phyloP scores from a whole-genome alignment of 2,113 vertebrate genomes.

The Spea bombifrons region DNA sequence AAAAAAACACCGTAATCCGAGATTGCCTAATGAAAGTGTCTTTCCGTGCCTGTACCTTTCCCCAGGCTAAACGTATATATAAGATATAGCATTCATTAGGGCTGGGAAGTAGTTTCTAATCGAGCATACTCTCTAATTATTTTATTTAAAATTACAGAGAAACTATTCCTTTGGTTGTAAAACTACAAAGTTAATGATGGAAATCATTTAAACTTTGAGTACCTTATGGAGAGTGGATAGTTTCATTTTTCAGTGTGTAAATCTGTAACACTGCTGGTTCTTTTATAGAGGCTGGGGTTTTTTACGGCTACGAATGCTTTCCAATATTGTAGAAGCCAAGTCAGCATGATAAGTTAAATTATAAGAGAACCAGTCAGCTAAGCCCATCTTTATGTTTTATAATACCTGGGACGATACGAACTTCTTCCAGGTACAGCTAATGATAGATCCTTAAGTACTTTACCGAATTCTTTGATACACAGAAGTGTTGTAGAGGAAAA shows the following conservation, averaged over 20 bases:
- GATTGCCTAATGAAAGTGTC: slow-evolving; percentile 27
- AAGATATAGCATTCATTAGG: slow-evolving; percentile 18
- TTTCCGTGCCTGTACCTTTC: slow-evolving; percentile 17
- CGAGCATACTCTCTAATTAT: slow-evolving; percentile 44
- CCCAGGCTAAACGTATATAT: slow-evolving; percentile 22
- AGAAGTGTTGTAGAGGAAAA: not conserved
- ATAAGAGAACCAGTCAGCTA: not conserved
- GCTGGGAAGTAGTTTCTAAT: slow-evolving; percentile 34
- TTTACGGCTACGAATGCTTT: not conserved
- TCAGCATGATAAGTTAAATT: not conserved
- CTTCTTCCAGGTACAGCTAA: not conserved
- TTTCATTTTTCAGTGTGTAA: slow-evolving; percentile 43
- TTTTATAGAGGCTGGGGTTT: slow-evolving; percentile 4
- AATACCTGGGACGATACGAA: not conserved
- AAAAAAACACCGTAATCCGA: not conserved
- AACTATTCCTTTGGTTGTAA: slow-evolving; percentile 43
- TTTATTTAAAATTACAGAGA: slow-evolving; percentile 46
- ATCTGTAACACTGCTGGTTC: slow-evolving; percentile 30
- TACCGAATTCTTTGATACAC: not conserved
- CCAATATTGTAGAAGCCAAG: not conserved
- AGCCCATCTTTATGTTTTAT: not conserved
- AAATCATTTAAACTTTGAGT: slow-evolving; percentile 45
- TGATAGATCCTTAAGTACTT: not conserved
- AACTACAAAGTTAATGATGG: slow-evolving; percentile 44
- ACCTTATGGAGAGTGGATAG: slow-evolving; percentile 45